These are phyloP conservation scores for Drosophila biarmipes DNA, from an alignment of 1,140 invertebrate species.

Conservation along the genomic window DNA sequence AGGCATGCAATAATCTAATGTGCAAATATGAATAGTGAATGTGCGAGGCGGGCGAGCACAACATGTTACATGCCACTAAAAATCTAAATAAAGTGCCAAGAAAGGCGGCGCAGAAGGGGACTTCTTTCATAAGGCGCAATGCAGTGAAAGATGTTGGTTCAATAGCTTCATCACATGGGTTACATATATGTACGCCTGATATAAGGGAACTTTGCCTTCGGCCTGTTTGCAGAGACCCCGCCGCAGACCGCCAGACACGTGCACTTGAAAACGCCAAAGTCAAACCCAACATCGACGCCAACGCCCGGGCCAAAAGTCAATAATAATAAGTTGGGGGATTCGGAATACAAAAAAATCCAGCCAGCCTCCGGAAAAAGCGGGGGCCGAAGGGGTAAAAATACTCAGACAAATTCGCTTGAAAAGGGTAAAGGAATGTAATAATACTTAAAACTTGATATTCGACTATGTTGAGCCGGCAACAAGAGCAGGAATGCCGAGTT, in stretches of 20 bases:
- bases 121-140: constrained; percentile 44
- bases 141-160: constrained; percentile 66
- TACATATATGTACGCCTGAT: constrained; percentile 3
- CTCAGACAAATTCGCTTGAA: constrained; percentile 81
- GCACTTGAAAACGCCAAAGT: constrained; percentile 73
- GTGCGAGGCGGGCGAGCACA: constrained; percentile 36
- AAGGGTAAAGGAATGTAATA: constrained; percentile 83
- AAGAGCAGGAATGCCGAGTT: constrained; percentile 13
- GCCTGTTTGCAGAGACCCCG: constrained; percentile 20
- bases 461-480: constrained; percentile 47
- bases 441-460: constrained; percentile 82
- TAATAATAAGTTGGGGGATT: constrained; percentile 70
- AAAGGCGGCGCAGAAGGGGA: constrained; percentile 19
- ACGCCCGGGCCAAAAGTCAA: constrained; percentile 69
- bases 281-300: constrained; percentile 41
- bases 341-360: constrained; percentile 34
- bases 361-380: not conserved
- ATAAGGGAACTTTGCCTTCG: constrained; percentile 29
- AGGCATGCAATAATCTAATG: constrained; percentile 82
- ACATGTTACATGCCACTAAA: constrained; percentile 70
- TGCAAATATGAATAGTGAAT: constrained; percentile 77
- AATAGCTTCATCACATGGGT: constrained; percentile 60
- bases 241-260: constrained; percentile 65
- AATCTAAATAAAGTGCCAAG: constrained; percentile 65
- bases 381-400: constrained; percentile 38